These are phyloP conservation scores for Metopolophium dirhodum DNA, from an alignment of 1,140 invertebrate species.

Conservation along the genomic window DNA sequence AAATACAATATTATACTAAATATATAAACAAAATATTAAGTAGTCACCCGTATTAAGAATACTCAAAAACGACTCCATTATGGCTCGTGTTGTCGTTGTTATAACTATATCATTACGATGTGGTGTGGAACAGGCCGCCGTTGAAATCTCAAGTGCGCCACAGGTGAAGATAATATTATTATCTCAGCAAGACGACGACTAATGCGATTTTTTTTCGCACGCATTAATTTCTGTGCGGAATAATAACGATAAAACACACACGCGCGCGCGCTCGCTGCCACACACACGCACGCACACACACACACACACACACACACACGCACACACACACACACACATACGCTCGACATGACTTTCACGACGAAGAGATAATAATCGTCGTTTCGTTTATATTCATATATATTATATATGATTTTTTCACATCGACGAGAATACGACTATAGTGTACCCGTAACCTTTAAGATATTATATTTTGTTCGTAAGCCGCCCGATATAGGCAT, in stretches of 20 bases:
- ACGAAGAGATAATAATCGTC: conserved; percentile 30
- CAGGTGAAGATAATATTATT: neutral
- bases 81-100: neutral
- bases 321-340: neutral
- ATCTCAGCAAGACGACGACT: neutral
- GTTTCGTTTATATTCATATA: neutral
- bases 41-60: neutral
- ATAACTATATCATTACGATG: neutral
- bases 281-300: neutral
- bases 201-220: neutral
- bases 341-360: conserved; percentile 13
- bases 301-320: neutral
- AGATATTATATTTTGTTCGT: neutral
- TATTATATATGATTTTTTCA: neutral
- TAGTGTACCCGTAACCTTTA: conserved; percentile 22
- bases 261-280: neutral
- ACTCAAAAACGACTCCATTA: neutral
- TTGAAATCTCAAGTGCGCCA: neutral
- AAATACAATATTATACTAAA: neutral
- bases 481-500: neutral
- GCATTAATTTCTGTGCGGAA: neutral
- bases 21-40: too few relatives aligned
- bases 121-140: neutral
- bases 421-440: neutral
- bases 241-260: neutral